These are phyloP conservation scores for Pyrrhosoma nymphula DNA, from an alignment of 2,888 invertebrate genomes.

Conservation along the genomic window DNA sequence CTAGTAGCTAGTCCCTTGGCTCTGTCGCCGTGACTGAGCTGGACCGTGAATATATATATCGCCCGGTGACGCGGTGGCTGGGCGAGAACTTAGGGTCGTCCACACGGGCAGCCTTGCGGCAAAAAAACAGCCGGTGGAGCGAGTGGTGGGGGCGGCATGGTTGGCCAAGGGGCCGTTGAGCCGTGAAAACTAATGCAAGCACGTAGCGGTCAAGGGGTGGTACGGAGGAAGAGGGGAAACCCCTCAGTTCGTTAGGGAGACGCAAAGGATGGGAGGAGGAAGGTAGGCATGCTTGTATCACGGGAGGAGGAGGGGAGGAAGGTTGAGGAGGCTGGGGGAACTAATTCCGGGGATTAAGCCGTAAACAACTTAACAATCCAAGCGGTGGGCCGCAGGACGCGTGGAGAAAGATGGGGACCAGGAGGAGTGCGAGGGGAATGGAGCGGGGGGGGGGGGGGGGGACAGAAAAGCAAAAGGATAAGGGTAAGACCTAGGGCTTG, in stretches of 20 bases:
- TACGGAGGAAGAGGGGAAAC: background rate
- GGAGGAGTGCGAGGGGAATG: background rate
- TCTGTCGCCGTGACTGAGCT: background rate
- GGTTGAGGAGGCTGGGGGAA: conserved; percentile 3
- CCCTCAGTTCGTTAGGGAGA: background rate
- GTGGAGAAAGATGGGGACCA: background rate
- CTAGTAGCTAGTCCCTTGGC: background rate
- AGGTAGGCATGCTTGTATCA: background rate
- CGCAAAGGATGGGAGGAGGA: background rate
- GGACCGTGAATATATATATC: background rate
- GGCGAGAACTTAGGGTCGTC: background rate
- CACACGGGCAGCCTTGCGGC: background rate
- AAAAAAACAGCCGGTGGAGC: background rate
- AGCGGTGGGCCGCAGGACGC: conserved; percentile 33
- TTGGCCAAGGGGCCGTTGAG: background rate
- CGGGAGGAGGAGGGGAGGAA: background rate
- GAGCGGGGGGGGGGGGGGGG: background rate
- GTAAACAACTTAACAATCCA: conserved; percentile 61
- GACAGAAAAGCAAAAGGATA: no score
- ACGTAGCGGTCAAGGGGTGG: background rate
- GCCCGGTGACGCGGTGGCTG: no score
- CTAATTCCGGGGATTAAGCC: conserved; percentile 59
- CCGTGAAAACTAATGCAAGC: background rate
- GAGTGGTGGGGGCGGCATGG: background rate
- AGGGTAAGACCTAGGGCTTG: no score